Conservation (phyloP, 2,888 invertebrate species). For the Lordiphosa fenestrarum region DNA sequence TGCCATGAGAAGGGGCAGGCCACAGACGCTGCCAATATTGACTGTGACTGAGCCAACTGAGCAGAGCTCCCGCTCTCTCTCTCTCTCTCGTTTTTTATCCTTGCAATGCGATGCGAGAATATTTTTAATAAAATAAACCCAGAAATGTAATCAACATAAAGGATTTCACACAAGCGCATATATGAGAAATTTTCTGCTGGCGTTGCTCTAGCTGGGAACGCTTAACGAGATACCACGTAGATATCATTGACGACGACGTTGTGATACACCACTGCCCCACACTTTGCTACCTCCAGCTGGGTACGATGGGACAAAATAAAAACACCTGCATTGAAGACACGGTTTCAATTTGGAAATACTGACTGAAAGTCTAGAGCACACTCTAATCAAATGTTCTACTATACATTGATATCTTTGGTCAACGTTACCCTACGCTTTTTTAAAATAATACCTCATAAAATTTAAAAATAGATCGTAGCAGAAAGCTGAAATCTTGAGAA, state of each 20-base stretch:
- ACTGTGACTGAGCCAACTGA: constrained; percentile 60
- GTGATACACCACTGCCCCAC: constrained; percentile 14
- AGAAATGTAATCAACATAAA: constrained; percentile 79
- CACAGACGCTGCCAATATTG: constrained; percentile 74
- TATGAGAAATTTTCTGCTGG: constrained; percentile 54
- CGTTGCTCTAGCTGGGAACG: constrained; percentile 52
- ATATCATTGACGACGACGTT: constrained; percentile 65
- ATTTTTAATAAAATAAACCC: constrained; percentile 79
- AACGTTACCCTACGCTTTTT: too few relatives aligned
- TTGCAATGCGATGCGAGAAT: constrained; percentile 65
- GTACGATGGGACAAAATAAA: not conserved
- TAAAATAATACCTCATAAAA: too few relatives aligned
- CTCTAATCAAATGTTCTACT: too few relatives aligned
- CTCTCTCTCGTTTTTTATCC: constrained; percentile 45
- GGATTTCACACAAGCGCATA: constrained; percentile 67
- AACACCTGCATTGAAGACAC: not conserved
- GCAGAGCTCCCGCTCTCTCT: constrained; percentile 33
- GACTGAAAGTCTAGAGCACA: too few relatives aligned
- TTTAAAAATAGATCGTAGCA: too few relatives aligned
- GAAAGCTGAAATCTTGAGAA: too few relatives aligned
- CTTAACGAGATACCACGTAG: constrained; percentile 75
- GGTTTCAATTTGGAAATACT: too few relatives aligned
- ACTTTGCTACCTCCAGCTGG: too few relatives aligned
- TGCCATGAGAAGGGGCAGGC: constrained; percentile 26
- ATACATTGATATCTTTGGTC: too few relatives aligned